A percentile compares a stretch with the other conserved stretches of the same genome.
Evolutionary conservation across 92 coral and sea anemone genomes (phyloP).

Genomic region (Porites lobata): DNA sequence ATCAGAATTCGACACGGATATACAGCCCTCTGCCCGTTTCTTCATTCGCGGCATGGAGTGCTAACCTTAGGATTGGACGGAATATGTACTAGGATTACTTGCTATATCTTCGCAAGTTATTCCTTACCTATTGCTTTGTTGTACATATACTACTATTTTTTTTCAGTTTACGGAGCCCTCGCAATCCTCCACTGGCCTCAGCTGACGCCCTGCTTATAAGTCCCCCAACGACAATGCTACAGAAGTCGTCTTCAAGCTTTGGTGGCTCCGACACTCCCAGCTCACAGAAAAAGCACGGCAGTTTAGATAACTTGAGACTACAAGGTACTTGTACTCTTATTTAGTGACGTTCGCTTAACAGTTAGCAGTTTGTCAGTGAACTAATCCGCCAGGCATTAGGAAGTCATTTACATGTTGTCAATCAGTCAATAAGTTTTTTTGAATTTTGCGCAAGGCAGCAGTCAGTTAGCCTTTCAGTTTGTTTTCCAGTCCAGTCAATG

Average conservation of each 20-base stretch:
- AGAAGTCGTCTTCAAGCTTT: slow-evolving; percentile 45
- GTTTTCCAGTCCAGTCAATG: background rate
- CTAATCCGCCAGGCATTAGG: background rate
- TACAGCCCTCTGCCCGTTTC: too few species aligned
- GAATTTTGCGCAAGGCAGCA: background rate
- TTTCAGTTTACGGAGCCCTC: slow-evolving; percentile 74
- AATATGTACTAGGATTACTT: too few species aligned
- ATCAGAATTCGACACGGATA: too few species aligned
- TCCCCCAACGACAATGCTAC: slow-evolving; percentile 55
- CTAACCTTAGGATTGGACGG: too few species aligned
- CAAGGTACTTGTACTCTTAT: slow-evolving; percentile 58
- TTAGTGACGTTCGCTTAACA: background rate
- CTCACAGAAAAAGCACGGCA: slow-evolving; percentile 72
- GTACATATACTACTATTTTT: too few species aligned
- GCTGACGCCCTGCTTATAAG: slow-evolving; percentile 66
- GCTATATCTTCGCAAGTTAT: too few species aligned
- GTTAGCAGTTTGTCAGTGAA: background rate
- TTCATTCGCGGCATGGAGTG: too few species aligned
- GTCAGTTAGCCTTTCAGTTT: background rate
- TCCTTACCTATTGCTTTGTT: background rate
- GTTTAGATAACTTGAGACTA: slow-evolving; percentile 83
- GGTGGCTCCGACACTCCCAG: slow-evolving; percentile 65
- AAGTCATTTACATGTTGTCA: too few species aligned
- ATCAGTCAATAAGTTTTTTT: too few species aligned
- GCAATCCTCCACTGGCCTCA: slow-evolving; percentile 79